Base-by-base conservation (phyloP, 2,888 invertebrate species). In the Therioaphis trifolii region DNA sequence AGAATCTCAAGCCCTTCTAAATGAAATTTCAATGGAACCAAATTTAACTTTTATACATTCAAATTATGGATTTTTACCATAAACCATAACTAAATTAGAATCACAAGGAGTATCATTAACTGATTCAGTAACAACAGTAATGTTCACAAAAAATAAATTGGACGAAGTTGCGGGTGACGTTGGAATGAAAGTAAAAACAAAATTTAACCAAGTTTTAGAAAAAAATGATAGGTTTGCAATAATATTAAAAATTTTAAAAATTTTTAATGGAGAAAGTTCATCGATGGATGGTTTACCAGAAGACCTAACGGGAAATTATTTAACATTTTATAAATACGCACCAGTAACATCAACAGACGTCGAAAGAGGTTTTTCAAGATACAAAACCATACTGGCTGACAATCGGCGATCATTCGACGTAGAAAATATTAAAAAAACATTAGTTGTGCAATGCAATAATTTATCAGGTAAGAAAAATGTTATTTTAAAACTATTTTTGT, bases 61-160 rank as follows among this genome's bases (percentile, higher is more conserved):
- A n/a, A n/a, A n/a, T n/a, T n/a, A n/a, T n/a, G n/a, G n/a, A n/a
- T n/a, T n/a, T n/a, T 35, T 35, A 5, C 35, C 35, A 35, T 35
- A 3, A 35, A 35, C 35, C 3, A 35, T 35, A 35, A n/a, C 35
- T 35, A 35, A 35, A 35, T 35, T 35, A 35, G 35, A 35, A 35
- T 35, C 35, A 35, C 35, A 35, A 35, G 35, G 35, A 35, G 35
- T 35, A 35, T 35, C 35, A 35, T 35, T 35, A 86, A 46, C 46
- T 46, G 46, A 46, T 46, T 46, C 46, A 46, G 46, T 46, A 46
- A 46, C 46, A 46, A 46, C 46, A 46, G 12, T 46, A 14, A 46
- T 46, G 11, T 46, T 46, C 14, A 46, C 46, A 46, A 46, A 46
- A 46, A 46, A 46, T 46, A 46, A 46, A 9, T 46, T 46, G 46